A percentile compares a stretch with the other conserved stretches of the same genome.
Evolutionary conservation across 2,888 invertebrate species (phyloP).

Genomic region (Lepeophtheirus nordmannii): DNA sequence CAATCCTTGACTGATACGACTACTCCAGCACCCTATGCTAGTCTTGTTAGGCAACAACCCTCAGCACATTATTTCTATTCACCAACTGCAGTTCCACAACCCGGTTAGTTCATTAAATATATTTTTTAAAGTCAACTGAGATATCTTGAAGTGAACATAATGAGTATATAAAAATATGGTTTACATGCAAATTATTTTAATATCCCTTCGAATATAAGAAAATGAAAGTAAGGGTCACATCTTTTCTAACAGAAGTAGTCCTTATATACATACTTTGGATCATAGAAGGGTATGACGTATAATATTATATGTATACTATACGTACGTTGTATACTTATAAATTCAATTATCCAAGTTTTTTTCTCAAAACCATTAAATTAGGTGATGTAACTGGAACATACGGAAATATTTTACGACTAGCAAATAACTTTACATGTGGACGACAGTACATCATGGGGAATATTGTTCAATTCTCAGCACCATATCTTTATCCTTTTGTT

Average conservation of each 20-base stretch:
- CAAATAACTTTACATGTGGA: slow-evolving; percentile 44
- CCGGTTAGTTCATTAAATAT: background rate
- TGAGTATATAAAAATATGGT: no score
- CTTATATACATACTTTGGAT: no score
- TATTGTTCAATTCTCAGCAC: slow-evolving; percentile 79
- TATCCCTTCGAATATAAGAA: no score
- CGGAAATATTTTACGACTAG: background rate
- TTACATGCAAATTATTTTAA: no score
- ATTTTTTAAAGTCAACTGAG: no score
- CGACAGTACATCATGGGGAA: slow-evolving; percentile 77
- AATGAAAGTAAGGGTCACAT: no score
- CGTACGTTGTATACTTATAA: no score
- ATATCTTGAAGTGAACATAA: no score
- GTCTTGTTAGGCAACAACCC: slow-evolving; percentile 6
- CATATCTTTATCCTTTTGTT: slow-evolving; percentile 86
- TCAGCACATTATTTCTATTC: slow-evolving; percentile 1
- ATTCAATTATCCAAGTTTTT: no score
- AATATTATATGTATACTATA: no score
- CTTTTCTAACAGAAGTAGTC: no score
- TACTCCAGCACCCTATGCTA: slow-evolving; percentile 3
- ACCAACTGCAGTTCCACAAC: background rate
- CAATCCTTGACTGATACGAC: background rate
- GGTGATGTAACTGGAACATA: background rate
- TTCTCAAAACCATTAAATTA: background rate
- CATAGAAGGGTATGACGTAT: no score